phyloP scores from a whole-genome alignment of 2,797 vertebrate species.

The Onychomys torridus region DNA sequence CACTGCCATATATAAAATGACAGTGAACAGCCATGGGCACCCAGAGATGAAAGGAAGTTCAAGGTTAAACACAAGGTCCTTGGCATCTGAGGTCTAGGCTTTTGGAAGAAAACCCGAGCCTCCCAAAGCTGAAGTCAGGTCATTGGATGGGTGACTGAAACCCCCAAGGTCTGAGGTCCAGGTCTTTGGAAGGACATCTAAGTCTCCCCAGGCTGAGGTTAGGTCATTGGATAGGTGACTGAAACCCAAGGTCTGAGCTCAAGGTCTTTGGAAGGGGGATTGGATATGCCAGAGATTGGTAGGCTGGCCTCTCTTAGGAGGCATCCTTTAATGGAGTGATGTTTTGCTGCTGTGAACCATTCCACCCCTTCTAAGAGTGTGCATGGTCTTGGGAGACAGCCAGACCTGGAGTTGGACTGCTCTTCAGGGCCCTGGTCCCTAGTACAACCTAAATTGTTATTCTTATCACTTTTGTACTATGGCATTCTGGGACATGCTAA shows the following conservation, averaged over 20 bases:
- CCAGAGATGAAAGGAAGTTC: not conserved
- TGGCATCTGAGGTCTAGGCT: not conserved
- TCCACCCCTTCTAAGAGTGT: fast-evolving
- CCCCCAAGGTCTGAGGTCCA: not conserved
- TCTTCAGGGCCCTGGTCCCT: not conserved
- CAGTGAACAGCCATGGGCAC: not conserved
- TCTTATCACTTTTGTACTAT: not conserved
- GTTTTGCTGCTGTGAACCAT: fast-evolving
- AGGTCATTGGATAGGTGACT: not conserved
- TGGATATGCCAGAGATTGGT: not conserved
- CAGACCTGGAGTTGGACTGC: not conserved
- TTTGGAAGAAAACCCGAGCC: not conserved
- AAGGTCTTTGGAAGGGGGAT: not conserved
- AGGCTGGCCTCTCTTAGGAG: not conserved
- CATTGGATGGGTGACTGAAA: not conserved
- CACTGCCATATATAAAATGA: not conserved
- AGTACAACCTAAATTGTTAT: not conserved
- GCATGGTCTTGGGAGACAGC: not conserved
- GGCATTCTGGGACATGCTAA: not conserved
- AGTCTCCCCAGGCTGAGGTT: no score
- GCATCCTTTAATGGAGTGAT: fast-evolving
- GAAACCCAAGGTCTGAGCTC: not conserved
- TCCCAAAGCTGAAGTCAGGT: not conserved
- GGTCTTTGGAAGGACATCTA: not conserved
- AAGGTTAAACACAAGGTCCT: not conserved